Base-by-base conservation (phyloP, 2,888 invertebrate genomes). In the Eubasilissa splendida region DNA sequence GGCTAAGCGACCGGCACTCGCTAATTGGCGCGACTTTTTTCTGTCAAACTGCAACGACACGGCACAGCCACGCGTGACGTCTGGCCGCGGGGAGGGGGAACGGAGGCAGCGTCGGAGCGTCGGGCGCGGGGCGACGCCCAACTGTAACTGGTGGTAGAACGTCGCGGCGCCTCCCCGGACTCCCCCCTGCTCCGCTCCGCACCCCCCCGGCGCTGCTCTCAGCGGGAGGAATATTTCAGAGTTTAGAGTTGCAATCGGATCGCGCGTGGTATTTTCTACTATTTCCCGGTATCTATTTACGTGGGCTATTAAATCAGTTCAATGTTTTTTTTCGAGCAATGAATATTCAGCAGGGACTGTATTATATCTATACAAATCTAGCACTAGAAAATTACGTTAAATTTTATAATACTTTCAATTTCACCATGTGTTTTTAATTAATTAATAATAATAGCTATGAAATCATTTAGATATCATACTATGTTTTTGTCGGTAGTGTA, bases 81-180 rank as follows among this genome's bases (percentile, higher is more conserved):
- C 59, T 54, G 54, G 22, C 60, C 60, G 22, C 33, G 63, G n/a
- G 63, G 63, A 10, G 56, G 66, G 50, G 76, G 59, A 56, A 53
- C 83, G 33, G 85, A 66, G 66, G 42, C 42, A 5, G 42, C 42
- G 42, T 42, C 42, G 65, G 68, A 75, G 83, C 50, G 85, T 85
- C 58, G 85, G 80, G 66, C 73, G 82, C 81, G 73, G 71, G 82
- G 82, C 82, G 82, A 80, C 80, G 83, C 63, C 81, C 82, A 83
- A 77, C 80, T 76, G 79, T 68, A 78, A 83, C 83, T 83, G 80
- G 63, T 50, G 76, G 56, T 53, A 80, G 59, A 58, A 80, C 79
- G 82, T 66, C 75, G 59, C 73, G 52, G 42, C 78, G 59, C 53
- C 73, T 73, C 58, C 14, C 31, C 65, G 50, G 33, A 58, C 53